A percentile compares a stretch with the other conserved stretches of the same genome.
phyloP scores from a whole-genome alignment of 2,113 vertebrate genomes.

The Leptobrachium leishanense region DNA sequence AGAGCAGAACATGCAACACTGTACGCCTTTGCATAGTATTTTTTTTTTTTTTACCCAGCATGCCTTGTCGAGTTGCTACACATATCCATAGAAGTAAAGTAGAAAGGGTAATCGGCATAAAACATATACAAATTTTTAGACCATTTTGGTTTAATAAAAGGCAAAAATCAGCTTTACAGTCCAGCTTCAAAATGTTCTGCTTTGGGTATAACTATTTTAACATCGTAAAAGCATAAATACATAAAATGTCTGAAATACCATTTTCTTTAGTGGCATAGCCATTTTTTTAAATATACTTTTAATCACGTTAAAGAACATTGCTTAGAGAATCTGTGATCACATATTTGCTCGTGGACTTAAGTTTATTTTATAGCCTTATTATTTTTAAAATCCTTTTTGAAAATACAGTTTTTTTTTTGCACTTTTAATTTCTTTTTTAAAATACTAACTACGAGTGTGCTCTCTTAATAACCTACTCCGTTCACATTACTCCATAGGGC shows the following conservation, averaged over 20 bases:
- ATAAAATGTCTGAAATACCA: not conserved
- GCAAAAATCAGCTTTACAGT: conserved; percentile 41
- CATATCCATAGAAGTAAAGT: conserved; percentile 67
- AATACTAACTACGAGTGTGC: conserved; percentile 29
- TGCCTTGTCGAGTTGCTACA: conserved; percentile 78
- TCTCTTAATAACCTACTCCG: conserved; percentile 35
- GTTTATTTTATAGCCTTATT: not conserved
- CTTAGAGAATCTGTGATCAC: not conserved
- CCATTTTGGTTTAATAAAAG: conserved; percentile 53
- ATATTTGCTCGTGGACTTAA: conserved; percentile 3
- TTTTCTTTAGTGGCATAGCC: not conserved
- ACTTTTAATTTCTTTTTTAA: conserved; percentile 12
- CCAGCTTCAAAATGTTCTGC: conserved; percentile 24
- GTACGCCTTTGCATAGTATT: conserved; percentile 89
- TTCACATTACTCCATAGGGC: conserved; percentile 34
- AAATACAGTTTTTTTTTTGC: not conserved
- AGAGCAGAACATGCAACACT: conserved; percentile 84
- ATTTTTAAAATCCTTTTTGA: conserved; percentile 1
- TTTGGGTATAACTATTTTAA: conserved; percentile 41
- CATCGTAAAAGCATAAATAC: conserved; percentile 23
- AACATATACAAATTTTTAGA: conserved; percentile 57
- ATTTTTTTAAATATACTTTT: conserved; percentile 12
- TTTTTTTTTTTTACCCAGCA: conserved; percentile 74
- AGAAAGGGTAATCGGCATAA: conserved; percentile 63
- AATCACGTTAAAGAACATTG: conserved; percentile 2